phyloP scores from a whole-genome alignment of 30 jellyfish, hydroid and myxozoan genomes.

The Mastigias papua region DNA sequence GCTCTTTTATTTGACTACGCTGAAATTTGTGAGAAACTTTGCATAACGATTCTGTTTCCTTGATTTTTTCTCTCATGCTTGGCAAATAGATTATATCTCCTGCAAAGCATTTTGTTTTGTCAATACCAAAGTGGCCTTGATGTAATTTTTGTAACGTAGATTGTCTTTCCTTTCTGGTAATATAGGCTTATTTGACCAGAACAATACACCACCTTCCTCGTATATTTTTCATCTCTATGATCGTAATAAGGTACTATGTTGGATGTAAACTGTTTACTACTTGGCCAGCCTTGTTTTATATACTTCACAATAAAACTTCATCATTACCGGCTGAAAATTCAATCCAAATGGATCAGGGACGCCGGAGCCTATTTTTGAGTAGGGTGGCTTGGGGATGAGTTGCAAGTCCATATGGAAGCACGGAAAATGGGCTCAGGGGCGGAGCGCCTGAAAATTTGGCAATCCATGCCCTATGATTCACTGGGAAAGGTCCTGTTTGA shows the following conservation, averaged over 20 bases:
- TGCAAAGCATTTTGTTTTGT: slow-evolving; percentile 8
- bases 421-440: no score
- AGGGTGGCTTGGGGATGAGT: no score
- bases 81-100: neutral
- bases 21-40: neutral
- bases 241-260: neutral
- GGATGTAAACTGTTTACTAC: neutral
- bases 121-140: slow-evolving; percentile 10
- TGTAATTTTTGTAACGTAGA: neutral
- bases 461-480: no score
- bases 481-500: no score
- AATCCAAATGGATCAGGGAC: no score
- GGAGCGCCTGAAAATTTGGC: no score
- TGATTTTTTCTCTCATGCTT: neutral
- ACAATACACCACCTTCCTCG: slow-evolving; percentile 9
- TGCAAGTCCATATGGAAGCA: no score
- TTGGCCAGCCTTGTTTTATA: neutral
- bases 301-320: no score
- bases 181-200: neutral
- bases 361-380: no score
- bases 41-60: slow-evolving; percentile 5
- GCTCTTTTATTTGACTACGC: neutral
- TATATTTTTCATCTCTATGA: neutral
- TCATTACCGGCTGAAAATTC: no score
- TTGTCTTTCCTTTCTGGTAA: slow-evolving; percentile 8